phyloP scores from a whole-genome alignment of 1,140 invertebrate genomes.

The Orchestia grillus region DNA sequence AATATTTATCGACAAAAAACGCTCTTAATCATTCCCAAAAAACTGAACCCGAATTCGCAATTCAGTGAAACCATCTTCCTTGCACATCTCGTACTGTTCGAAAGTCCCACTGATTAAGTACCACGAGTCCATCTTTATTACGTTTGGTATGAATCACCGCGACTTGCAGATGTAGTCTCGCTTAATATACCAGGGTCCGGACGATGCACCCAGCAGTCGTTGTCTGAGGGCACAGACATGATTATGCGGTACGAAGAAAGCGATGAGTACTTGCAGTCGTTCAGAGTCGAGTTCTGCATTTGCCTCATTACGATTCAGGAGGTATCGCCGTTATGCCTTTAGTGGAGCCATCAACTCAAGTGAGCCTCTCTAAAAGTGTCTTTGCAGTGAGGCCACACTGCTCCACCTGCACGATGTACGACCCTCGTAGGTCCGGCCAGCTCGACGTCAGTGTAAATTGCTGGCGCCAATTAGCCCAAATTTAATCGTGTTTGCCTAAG shows the following conservation, averaged over 20 bases:
- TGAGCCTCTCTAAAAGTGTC: slow-evolving; percentile 25
- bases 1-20: too few relatives aligned
- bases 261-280: slow-evolving; percentile 16
- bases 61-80: background rate
- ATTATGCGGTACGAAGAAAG: slow-evolving; percentile 10
- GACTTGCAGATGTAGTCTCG: background rate
- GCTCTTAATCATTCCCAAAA: background rate
- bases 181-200: background rate
- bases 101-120: background rate
- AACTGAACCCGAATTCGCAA: background rate
- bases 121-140: background rate
- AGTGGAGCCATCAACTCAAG: background rate
- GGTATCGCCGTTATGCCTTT: slow-evolving; percentile 17
- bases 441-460: slow-evolving; percentile 3
- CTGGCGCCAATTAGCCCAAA: slow-evolving; percentile 25
- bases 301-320: slow-evolving; percentile 9
- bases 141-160: background rate
- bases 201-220: background rate
- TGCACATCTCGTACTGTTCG: background rate
- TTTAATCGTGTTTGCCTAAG: slow-evolving; percentile 28
- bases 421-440: background rate
- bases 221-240: background rate
- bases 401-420: background rate
- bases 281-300: background rate
- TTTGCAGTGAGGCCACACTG: slow-evolving; percentile 24